Evolutionary conservation across 2,888 invertebrate genomes (phyloP).

Genomic region (Sisyra terminalis): DNA sequence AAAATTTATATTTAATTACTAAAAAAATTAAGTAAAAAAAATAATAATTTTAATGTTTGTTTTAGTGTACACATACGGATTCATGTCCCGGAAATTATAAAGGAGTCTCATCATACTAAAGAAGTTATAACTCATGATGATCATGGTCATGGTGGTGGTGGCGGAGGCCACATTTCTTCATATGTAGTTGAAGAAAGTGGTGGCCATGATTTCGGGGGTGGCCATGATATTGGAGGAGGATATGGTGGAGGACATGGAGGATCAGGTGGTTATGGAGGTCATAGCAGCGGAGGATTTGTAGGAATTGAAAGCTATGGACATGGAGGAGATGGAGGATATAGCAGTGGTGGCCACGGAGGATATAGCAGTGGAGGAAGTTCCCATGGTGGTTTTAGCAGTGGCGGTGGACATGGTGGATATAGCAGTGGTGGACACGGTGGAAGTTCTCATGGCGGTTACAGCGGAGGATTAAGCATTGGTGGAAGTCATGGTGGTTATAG

Average conservation of each 20-base stretch:
- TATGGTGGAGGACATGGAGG: constrained; percentile 12
- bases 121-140: constrained; percentile 27
- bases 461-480: constrained; percentile 22
- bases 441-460: constrained; percentile 10
- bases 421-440: constrained; percentile 10
- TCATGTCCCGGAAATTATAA: constrained; percentile 34
- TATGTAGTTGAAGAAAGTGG: constrained; percentile 15
- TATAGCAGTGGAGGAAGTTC: constrained; percentile 11
- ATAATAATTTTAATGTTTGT: too few relatives aligned
- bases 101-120: constrained; percentile 29
- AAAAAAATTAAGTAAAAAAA: neutral
- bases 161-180: constrained; percentile 10
- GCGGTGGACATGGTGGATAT: constrained; percentile 9
- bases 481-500: constrained; percentile 11
- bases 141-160: constrained; percentile 11
- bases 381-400: constrained; percentile 7
- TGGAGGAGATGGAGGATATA: constrained; percentile 10
- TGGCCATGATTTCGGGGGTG: constrained; percentile 10
- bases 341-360: constrained; percentile 11
- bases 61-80: constrained; percentile 38
- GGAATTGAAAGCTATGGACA: constrained; percentile 18
- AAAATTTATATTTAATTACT: neutral
- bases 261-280: constrained; percentile 11
- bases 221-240: constrained; percentile 17
- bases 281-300: constrained; percentile 14